phyloP scores from a whole-genome alignment of 2,888 invertebrate species.

The Pterostichus niger region DNA sequence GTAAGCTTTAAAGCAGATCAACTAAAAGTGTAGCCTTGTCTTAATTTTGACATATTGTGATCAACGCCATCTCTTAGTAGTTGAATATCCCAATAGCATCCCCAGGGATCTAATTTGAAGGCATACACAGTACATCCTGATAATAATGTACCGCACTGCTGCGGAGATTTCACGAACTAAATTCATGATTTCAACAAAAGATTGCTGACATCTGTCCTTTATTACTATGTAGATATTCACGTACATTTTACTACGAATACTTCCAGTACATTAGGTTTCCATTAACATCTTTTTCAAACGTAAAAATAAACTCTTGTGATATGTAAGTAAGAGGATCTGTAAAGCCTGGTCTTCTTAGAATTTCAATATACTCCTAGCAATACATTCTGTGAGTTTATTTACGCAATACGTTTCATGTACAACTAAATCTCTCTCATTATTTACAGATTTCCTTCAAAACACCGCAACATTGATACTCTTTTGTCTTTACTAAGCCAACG shows the following conservation, averaged over 20 bases:
- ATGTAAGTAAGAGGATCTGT: constrained; percentile 49
- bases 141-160: no score
- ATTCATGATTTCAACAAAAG: no score
- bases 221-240: background rate
- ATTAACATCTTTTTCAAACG: constrained; percentile 56
- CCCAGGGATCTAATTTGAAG: no score
- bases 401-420: constrained; percentile 23
- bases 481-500: constrained; percentile 4
- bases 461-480: background rate
- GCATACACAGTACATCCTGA: no score
- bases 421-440: constrained; percentile 47
- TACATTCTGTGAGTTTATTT: constrained; percentile 40
- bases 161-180: no score
- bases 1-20: no score
- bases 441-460: constrained; percentile 5
- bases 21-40: no score
- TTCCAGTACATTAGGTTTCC: constrained; percentile 39
- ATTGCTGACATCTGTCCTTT: no score
- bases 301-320: constrained; percentile 62
- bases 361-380: constrained; percentile 38
- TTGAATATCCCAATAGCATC: no score
- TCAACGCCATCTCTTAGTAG: no score
- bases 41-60: no score
- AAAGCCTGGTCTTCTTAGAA: constrained; percentile 19
- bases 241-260: constrained; percentile 13